Evolutionary conservation across 1,140 invertebrate genomes (phyloP).

Genomic region (Augochlora pura): DNA sequence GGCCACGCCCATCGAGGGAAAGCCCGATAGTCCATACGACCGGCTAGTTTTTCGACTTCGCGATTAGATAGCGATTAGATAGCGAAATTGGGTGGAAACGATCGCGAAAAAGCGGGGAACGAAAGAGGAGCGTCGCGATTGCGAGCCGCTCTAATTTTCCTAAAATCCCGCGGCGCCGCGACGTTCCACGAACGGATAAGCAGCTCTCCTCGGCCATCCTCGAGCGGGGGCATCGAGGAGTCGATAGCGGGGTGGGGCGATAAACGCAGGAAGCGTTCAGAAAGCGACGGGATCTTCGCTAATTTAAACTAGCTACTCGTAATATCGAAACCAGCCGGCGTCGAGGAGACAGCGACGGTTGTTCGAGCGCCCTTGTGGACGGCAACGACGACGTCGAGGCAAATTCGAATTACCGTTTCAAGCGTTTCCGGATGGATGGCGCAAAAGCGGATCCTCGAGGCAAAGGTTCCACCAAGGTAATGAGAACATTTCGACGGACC

Average conservation of each 20-base stretch:
- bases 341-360: not conserved
- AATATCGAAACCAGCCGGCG: conserved; percentile 1
- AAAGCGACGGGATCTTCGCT: not conserved
- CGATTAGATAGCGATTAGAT: too few relatives aligned
- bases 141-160: too few relatives aligned
- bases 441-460: conserved; percentile 2
- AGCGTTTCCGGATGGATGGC: conserved; percentile 14
- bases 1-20: too few relatives aligned
- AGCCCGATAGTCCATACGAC: too few relatives aligned
- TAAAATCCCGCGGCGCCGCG: too few relatives aligned
- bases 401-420: conserved; percentile 17
- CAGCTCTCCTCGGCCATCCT: not conserved
- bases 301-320: conserved; percentile 13
- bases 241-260: too few relatives aligned
- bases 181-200: not conserved
- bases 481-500: not conserved
- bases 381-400: conserved; percentile 20
- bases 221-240: not conserved
- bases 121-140: too few relatives aligned
- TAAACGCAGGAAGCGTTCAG: not conserved
- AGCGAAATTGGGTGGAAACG: too few relatives aligned
- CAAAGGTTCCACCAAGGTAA: not conserved
- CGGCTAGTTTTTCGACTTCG: too few relatives aligned
- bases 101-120: too few relatives aligned
- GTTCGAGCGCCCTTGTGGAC: conserved; percentile 16